phyloP scores from a whole-genome alignment of 2,797 vertebrate genomes.

The Salarias fasciatus region DNA sequence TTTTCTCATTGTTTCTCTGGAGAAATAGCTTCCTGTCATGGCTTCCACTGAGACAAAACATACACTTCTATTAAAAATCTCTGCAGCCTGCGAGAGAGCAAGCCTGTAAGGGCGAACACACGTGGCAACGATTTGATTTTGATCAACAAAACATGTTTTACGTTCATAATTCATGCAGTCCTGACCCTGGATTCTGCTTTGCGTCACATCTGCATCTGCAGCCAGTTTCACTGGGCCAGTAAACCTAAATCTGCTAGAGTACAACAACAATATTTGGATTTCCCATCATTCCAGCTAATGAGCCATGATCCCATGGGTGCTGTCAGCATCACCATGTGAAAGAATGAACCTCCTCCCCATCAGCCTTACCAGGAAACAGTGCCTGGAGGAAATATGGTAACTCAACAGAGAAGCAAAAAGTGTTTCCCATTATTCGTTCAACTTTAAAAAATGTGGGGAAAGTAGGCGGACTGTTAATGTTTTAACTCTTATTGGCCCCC shows the following conservation, averaged over 20 bases:
- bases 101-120: background rate
- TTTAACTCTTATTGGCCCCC: too few species aligned
- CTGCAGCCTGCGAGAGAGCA: background rate
- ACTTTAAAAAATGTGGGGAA: too few species aligned
- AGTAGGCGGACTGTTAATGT: too few species aligned
- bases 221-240: conserved; percentile 43
- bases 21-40: background rate
- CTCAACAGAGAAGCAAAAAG: too few species aligned
- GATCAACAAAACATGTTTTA: background rate
- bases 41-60: background rate
- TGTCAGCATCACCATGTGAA: background rate
- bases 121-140: background rate
- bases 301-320: conserved; percentile 19
- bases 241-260: conserved; percentile 37
- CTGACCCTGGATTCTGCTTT: conserved; percentile 9
- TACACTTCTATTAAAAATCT: conserved; percentile 1
- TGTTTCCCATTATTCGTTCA: too few species aligned
- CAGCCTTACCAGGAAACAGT: background rate
- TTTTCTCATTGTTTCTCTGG: conserved; percentile 5
- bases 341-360: background rate
- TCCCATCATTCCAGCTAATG: conserved; percentile 46
- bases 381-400: background rate
- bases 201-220: conserved; percentile 59
- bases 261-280: conserved; percentile 56
- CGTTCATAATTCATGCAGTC: background rate